Evolutionary conservation across 2,888 invertebrate species (phyloP).

Genomic region (Himalopsyche japonica): DNA sequence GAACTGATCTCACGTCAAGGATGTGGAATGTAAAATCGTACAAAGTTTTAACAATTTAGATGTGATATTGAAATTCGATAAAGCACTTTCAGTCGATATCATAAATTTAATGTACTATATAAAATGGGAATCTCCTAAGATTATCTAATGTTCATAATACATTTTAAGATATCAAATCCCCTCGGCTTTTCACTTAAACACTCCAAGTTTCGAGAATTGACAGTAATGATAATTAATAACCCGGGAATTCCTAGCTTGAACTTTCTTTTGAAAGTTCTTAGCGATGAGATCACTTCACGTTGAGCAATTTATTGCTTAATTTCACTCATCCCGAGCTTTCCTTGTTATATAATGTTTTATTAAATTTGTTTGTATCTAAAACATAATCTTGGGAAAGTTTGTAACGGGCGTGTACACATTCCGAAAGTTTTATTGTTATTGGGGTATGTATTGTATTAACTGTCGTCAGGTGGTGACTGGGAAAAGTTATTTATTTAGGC

Average conservation of each 20-base stretch:
- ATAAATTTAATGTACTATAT: too few relatives aligned
- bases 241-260: not conserved
- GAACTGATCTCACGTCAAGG: too few relatives aligned
- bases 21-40: too few relatives aligned
- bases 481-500: too few relatives aligned
- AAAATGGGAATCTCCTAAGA: too few relatives aligned
- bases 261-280: not conserved
- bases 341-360: not conserved
- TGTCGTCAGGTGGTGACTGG: too few relatives aligned
- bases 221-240: conserved; percentile 31
- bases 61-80: too few relatives aligned
- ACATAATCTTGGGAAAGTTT: not conserved
- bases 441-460: too few relatives aligned
- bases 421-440: too few relatives aligned
- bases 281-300: not conserved
- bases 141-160: too few relatives aligned
- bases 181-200: not conserved
- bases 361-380: not conserved
- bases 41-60: too few relatives aligned
- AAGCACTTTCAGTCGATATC: too few relatives aligned
- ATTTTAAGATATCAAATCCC: not conserved
- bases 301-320: not conserved
- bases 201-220: conserved; percentile 8
- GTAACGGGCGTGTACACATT: not conserved
- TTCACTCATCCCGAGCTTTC: not conserved